Evolutionary conservation across 2,888 invertebrate genomes (phyloP).

Genomic region (Empis stercorea): DNA sequence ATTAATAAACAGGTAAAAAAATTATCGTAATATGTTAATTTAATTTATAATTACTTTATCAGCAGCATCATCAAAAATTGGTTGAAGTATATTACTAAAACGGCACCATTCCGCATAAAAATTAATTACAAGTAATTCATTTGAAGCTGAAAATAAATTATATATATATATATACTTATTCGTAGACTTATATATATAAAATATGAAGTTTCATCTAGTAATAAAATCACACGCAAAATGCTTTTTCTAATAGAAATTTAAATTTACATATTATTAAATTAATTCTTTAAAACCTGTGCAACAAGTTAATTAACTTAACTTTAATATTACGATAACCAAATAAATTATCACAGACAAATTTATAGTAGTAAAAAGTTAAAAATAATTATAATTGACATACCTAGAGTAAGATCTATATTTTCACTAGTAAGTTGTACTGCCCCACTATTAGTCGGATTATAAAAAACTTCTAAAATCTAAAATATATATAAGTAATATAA

Average conservation of each 20-base stretch:
- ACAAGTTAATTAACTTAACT: too few relatives aligned
- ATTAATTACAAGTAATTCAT: slow-evolving; percentile 95
- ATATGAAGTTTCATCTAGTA: too few relatives aligned
- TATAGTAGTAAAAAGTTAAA: too few relatives aligned
- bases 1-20: neutral
- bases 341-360: too few relatives aligned
- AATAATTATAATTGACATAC: slow-evolving; percentile 43
- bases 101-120: slow-evolving; percentile 99
- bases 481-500: slow-evolving; percentile 5
- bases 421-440: slow-evolving; percentile 67
- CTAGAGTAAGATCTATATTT: slow-evolving; percentile 74
- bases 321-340: neutral
- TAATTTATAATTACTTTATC: slow-evolving; percentile 48
- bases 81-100: slow-evolving; percentile 93
- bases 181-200: too few relatives aligned
- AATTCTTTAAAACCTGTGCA: too few relatives aligned
- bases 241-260: too few relatives aligned
- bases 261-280: neutral
- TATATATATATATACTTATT: neutral
- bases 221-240: too few relatives aligned
- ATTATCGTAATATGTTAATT: neutral
- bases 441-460: slow-evolving; percentile 67
- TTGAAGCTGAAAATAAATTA: slow-evolving; percentile 57
- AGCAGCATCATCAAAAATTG: slow-evolving; percentile 92
- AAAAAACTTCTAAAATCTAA: slow-evolving; percentile 40